Evolutionary conservation across 2,113 vertebrate species (phyloP), one percentile per base, ranked within the genome.

Genomic region (Buteo buteo): DNA sequence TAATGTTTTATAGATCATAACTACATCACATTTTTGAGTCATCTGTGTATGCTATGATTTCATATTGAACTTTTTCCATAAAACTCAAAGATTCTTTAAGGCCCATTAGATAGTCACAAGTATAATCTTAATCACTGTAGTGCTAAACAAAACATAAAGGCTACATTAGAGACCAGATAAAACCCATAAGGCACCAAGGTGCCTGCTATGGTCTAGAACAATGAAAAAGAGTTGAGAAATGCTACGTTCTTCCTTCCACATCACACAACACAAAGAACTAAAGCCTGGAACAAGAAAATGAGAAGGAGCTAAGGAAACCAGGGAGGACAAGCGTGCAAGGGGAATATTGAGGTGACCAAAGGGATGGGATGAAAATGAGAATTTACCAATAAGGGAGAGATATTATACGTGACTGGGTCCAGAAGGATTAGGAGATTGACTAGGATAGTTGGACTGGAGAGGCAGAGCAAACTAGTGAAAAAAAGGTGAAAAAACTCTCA

Each of bases 261-360:
- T 49, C 16, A 64, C 42, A 82, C 12, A 62, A 49, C 6, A 58
- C 6, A 54, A 67, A 78, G 7, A 72, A 67, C 7, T 64, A 24
- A 69, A 86, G 9, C 17, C 34, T 38, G 64, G 16, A 74, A 70
- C 18, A 71, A 54, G 25, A 79, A 65, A 44, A 52, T 4, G 1
- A 58, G 20, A 80, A 50, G 15, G 8, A 59, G 3, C 5, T 59
- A 54, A 66, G 45, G n/a, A 73, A 84, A 66, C 19, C 28, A 74
- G 25, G 42, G 7, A 81, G 8, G 9, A 36, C 4, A 94, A 73
- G 5, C 0, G 0, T 40, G 16, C 5, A 58, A 90, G 13, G 5
- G 24, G 8, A 36, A 36, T 26, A 59, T 4, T 25, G 9, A 54
- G 11, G 7, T 67, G 17, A 64, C 6, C 17, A 52, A 81, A n/a